phyloP scores from a whole-genome alignment of 2,888 invertebrate species.

The Erpobdella octoculata region DNA sequence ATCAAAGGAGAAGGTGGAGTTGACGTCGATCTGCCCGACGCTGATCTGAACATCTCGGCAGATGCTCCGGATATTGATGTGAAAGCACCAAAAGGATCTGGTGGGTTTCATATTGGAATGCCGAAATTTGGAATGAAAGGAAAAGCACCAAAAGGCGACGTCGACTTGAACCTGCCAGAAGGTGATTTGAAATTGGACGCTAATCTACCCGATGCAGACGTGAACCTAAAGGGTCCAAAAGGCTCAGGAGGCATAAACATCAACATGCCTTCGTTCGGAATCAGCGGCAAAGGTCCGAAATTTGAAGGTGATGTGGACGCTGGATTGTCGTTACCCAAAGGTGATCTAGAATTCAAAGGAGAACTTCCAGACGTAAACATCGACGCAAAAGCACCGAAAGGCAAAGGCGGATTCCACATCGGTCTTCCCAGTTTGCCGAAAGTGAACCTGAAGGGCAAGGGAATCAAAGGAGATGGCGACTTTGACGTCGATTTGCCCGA shows the following conservation, averaged over 20 bases:
- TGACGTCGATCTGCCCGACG: constrained; percentile 18
- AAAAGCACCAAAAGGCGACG: constrained; percentile 11
- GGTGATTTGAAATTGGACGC: constrained; percentile 19
- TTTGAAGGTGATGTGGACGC: constrained; percentile 25
- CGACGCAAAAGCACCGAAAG: constrained; percentile 20
- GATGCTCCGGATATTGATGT: background rate
- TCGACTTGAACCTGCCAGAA: constrained; percentile 16
- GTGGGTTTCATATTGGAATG: constrained; percentile 22
- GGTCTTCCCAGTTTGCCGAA: constrained; percentile 18
- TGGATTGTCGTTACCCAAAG: background rate
- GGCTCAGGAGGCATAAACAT: constrained; percentile 18
- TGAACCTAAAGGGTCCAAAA: constrained; percentile 19
- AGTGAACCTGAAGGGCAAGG: too few species aligned
- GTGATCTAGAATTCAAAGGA: constrained; percentile 6
- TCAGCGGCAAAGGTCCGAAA: constrained; percentile 14
- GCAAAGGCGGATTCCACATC: constrained; percentile 24
- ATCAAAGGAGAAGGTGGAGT: constrained; percentile 21
- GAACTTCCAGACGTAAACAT: constrained; percentile 25
- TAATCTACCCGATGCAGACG: constrained; percentile 22
- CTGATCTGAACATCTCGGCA: background rate
- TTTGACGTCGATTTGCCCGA: constrained; percentile 13
- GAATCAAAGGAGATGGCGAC: constrained; percentile 16
- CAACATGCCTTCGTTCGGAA: constrained; percentile 11
- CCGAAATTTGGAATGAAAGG: constrained; percentile 25
- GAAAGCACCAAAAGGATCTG: constrained; percentile 2